Evolutionary conservation across 2,113 vertebrate genomes (phyloP).

Genomic region (Austrofundulus limnaeus): DNA sequence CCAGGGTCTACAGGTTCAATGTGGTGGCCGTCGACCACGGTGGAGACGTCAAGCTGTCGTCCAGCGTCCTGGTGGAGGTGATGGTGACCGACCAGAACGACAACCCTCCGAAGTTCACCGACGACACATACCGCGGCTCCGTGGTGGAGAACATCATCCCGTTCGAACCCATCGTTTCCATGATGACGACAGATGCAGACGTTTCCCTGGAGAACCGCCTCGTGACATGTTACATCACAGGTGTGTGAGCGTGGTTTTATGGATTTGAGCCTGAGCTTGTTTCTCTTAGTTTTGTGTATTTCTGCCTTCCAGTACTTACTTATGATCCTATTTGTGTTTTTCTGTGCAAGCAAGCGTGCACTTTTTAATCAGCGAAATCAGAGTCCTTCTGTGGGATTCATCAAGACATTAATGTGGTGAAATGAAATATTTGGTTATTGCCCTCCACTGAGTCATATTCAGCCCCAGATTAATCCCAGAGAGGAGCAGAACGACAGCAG

Average conservation of each 20-base stretch:
- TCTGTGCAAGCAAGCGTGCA: neutral
- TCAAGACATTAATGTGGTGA: constrained; percentile 20
- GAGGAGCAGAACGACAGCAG: neutral
- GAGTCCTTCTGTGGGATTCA: constrained; percentile 1
- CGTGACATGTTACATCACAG: constrained; percentile 94
- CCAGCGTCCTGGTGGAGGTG: constrained; percentile 90
- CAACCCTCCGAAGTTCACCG: constrained; percentile 88
- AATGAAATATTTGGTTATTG: constrained; percentile 25
- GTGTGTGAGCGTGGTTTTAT: too few relatives aligned
- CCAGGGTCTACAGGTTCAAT: constrained; percentile 82
- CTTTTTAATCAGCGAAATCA: constrained; percentile 5
- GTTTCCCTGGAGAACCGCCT: constrained; percentile 89
- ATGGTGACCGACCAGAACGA: constrained; percentile 93
- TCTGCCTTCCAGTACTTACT: neutral
- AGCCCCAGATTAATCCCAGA: constrained; percentile 37
- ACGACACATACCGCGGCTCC: constrained; percentile 84
- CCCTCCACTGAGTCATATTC: constrained; percentile 12
- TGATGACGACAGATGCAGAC: constrained; percentile 88
- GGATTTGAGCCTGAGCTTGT: too few relatives aligned
- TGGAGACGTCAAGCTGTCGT: constrained; percentile 84
- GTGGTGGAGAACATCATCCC: constrained; percentile 86
- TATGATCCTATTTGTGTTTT: neutral
- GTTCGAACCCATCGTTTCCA: constrained; percentile 82
- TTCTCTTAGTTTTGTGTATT: neutral
- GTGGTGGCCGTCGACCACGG: constrained; percentile 93